Base-by-base conservation (phyloP, 2,113 vertebrate species). In the Zeus faber region DNA sequence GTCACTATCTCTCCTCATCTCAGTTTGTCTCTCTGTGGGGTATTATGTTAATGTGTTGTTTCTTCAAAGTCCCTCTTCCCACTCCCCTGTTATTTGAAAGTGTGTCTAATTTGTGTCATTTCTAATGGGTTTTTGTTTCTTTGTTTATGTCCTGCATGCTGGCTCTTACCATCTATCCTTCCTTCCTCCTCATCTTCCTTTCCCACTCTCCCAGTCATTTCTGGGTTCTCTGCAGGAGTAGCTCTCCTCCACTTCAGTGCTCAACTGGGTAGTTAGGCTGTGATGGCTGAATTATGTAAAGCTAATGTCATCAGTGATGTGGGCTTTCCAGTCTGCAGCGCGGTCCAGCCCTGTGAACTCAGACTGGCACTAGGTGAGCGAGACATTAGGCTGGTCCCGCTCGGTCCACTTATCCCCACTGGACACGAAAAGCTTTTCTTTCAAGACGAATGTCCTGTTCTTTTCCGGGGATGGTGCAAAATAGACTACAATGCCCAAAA, bases 231-330 rank as follows among this genome's bases (percentile, higher is more conserved):
- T 48, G 45, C 60, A 48, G 9, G 24, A 47, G n/a, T 17, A 24
- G 49, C 9, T 21, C 52, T 22, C 46, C 27, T 27, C 1, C 13
- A 33, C 54, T 49, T 33, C 45, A 45, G 37, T 54, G 27, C 49
- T 67, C 64, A 69, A 76, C 54, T 55, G 68, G 71, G 61, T 40
- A 63, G 71, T 75, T 73, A 54, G 57, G 25, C 50, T 65, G 26
- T 59, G 58, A 82, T 76, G 39, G 69, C 41, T 67, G 51, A 77
- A 82, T 86, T 83, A 77, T 83, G 71, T 80, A 76, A 84, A 77
- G 62, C 62, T 80, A 78, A 80, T 77, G 60, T 70, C 61, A 48
- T 67, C 25, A 44, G 16, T 41, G 24, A 61, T 76, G 43, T 58
- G 47, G 35, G 65, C 52, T 58, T 74, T 44, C 57, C 44, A 69